Conservation (phyloP, 2,888 invertebrate genomes). For the Agonopterix alstromeriana region DNA sequence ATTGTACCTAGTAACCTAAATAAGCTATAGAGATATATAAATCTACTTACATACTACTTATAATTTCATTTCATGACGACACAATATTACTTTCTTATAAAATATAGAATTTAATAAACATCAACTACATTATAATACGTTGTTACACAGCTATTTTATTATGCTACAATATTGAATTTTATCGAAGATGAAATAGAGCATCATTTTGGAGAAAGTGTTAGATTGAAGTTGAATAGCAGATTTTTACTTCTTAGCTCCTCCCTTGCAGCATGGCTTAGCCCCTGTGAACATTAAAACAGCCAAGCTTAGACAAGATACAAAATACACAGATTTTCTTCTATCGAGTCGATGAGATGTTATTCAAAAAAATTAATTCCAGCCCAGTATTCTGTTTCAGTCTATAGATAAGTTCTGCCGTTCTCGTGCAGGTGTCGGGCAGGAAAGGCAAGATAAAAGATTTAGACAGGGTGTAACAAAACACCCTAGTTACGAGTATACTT, state of each 20-base stretch:
- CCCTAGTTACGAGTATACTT: too few relatives aligned
- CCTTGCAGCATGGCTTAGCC: slow-evolving; percentile 63
- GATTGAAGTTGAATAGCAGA: neutral
- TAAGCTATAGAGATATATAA: slow-evolving; percentile 11
- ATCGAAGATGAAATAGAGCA: neutral
- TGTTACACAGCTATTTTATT: slow-evolving; percentile 1
- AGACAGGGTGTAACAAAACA: too few relatives aligned
- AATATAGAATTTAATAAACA: slow-evolving; percentile 27
- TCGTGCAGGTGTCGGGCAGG: too few relatives aligned
- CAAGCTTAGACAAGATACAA: too few relatives aligned
- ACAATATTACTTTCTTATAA: slow-evolving; percentile 29
- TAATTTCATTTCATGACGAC: slow-evolving; percentile 46
- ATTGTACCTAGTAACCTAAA: slow-evolving; percentile 13
- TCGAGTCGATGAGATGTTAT: neutral
- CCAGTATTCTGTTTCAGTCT: too few relatives aligned
- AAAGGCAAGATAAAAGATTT: too few relatives aligned
- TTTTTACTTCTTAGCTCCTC: slow-evolving; percentile 43
- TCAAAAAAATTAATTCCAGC: neutral
- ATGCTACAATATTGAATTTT: neutral
- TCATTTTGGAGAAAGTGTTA: neutral
- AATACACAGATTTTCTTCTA: neutral
- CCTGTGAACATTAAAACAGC: slow-evolving; percentile 33
- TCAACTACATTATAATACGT: slow-evolving; percentile 18
- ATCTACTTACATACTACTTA: slow-evolving; percentile 10
- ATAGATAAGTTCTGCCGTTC: too few relatives aligned